These are phyloP conservation scores for Myocastor coypus DNA, from an alignment of 2,113 vertebrate genomes.

Conservation along the genomic window DNA sequence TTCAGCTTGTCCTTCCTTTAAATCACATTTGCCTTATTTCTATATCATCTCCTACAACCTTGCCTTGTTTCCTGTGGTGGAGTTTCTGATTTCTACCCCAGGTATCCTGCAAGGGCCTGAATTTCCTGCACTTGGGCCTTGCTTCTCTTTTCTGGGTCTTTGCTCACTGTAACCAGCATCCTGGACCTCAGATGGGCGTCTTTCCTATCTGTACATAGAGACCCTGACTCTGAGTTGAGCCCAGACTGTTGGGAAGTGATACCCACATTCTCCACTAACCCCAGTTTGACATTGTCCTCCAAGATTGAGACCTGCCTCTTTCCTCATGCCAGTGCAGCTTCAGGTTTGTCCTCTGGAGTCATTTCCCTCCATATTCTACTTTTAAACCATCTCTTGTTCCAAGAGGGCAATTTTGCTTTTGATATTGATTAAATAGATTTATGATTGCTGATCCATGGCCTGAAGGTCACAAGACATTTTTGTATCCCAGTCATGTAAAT, in stretches of 20 bases:
- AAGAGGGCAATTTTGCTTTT: background rate
- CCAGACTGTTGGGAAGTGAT: background rate
- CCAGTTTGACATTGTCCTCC: background rate
- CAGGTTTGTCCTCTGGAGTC: background rate
- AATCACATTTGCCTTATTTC: background rate
- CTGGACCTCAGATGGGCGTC: background rate
- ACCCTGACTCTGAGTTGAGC: background rate
- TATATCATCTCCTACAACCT: background rate
- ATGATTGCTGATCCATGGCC: background rate
- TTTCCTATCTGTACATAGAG: rapidly evolving
- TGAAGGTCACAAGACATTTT: background rate
- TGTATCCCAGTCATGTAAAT: background rate
- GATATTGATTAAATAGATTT: background rate
- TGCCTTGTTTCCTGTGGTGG: background rate
- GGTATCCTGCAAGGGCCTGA: background rate
- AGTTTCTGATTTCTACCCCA: background rate
- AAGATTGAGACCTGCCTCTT: background rate
- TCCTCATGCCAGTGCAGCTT: background rate
- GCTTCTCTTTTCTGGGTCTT: background rate
- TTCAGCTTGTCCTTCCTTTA: background rate
- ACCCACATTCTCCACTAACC: background rate
- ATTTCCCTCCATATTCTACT: background rate
- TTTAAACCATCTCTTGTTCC: background rate
- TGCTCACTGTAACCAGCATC: background rate
- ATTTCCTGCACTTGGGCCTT: background rate